These are phyloP conservation scores for Rhagoletis zephyria DNA, from an alignment of 1,140 invertebrate genomes.

Conservation along the genomic window DNA sequence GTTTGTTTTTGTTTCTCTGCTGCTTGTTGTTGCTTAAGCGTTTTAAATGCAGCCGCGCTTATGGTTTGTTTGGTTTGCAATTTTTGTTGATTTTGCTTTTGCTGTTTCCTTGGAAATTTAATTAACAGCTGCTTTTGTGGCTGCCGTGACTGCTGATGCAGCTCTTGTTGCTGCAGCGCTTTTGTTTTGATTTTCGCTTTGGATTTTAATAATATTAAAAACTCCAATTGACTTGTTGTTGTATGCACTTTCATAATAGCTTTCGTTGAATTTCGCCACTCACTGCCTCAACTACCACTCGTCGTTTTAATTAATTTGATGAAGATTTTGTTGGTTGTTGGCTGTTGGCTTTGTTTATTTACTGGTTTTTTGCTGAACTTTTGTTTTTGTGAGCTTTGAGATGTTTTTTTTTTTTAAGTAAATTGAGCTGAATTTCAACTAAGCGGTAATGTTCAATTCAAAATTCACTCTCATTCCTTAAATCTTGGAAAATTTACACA, in stretches of 20 bases:
- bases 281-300: neutral
- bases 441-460: constrained; percentile 55
- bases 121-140: neutral
- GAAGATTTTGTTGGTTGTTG: constrained; percentile 32
- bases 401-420: neutral
- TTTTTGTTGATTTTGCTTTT: constrained; percentile 61
- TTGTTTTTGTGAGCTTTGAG: constrained; percentile 15
- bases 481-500: neutral
- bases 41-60: constrained; percentile 7
- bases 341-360: constrained; percentile 48
- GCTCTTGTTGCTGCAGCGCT: constrained; percentile 54
- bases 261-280: constrained; percentile 31
- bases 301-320: constrained; percentile 1
- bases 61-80: constrained; percentile 58
- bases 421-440: constrained; percentile 34
- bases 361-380: neutral
- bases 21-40: neutral
- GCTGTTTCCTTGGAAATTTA: neutral
- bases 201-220: constrained; percentile 57
- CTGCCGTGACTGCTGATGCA: too few species aligned
- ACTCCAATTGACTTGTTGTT: constrained; percentile 55
- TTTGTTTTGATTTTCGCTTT: constrained; percentile 44
- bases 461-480: constrained; percentile 40
- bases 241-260: constrained; percentile 66
- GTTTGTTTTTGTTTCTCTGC: constrained; percentile 58